A percentile compares a stretch with the other conserved stretches of the same genome.
These are phyloP conservation scores for Coluber constrictor DNA, from an alignment of 2,797 vertebrate species.

Conservation along the genomic window DNA sequence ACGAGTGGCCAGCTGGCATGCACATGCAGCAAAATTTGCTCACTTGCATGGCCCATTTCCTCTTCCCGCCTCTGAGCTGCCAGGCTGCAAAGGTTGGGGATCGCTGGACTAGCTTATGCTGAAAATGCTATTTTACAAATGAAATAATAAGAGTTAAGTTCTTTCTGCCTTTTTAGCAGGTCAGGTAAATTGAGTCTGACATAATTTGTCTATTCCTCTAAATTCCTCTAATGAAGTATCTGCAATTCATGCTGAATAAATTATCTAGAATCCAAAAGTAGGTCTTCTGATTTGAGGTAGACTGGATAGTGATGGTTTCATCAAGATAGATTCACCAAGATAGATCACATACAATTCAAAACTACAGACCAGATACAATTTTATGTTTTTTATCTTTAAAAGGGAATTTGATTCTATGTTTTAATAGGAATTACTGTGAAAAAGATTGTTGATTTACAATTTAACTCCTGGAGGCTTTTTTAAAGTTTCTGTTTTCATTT, in stretches of 20 bases:
- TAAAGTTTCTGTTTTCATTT: not conserved
- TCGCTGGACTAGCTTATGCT: not conserved
- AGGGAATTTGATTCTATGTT: not conserved
- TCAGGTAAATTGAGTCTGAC: not conserved
- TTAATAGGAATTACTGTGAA: not conserved
- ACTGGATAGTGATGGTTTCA: not conserved
- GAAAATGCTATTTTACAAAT: not conserved
- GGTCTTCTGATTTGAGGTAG: not conserved
- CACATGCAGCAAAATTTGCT: too few relatives aligned
- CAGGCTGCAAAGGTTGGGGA: too few relatives aligned
- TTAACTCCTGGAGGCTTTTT: not conserved
- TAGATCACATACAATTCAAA: not conserved
- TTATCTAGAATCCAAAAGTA: not conserved
- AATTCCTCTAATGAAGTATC: not conserved
- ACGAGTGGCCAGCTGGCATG: too few relatives aligned
- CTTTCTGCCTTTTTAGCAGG: not conserved
- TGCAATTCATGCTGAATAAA: not conserved
- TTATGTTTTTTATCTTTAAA: not conserved
- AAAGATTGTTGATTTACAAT: not conserved
- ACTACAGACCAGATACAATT: not conserved
- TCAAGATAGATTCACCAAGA: not conserved
- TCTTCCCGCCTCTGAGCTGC: too few relatives aligned
- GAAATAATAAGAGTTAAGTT: not conserved
- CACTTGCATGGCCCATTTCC: too few relatives aligned
- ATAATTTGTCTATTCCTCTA: not conserved